Conservation (phyloP, 2,113 vertebrate genomes). For the Sardina pilchardus region DNA sequence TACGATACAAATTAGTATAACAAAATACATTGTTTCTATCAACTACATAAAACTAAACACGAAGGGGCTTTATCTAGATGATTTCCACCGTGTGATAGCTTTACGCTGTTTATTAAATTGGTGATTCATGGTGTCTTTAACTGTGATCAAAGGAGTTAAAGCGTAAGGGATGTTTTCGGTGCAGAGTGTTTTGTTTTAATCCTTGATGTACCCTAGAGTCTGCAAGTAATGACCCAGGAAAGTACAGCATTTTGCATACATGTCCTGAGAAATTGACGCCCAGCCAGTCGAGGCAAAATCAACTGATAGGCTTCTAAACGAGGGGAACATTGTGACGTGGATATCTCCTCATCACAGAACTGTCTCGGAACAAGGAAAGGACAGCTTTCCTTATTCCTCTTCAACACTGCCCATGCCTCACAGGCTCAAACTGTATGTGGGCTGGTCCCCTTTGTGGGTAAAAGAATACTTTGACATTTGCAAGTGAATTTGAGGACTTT, state of each 20-base stretch:
- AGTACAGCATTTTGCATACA: slow-evolving; percentile 39
- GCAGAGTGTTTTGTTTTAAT: slow-evolving; percentile 1
- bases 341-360: slow-evolving; percentile 21
- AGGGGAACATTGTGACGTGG: slow-evolving; percentile 35
- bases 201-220: slow-evolving; percentile 5
- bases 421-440: background rate
- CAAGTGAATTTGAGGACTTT: slow-evolving; percentile 3
- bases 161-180: background rate
- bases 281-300: slow-evolving; percentile 22
- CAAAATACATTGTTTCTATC: background rate
- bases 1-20: background rate
- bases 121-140: slow-evolving; percentile 7
- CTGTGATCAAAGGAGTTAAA: background rate
- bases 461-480: slow-evolving; percentile 6
- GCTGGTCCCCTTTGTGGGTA: background rate
- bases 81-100: background rate
- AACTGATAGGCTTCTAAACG: slow-evolving; percentile 22
- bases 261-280: slow-evolving; percentile 24
- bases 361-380: slow-evolving; percentile 40
- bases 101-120: background rate
- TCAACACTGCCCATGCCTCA: background rate
- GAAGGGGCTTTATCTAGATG: background rate
- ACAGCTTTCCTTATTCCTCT: slow-evolving; percentile 21
- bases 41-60: background rate
- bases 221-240: slow-evolving; percentile 27